Evolutionary conservation across 2,797 vertebrate species (phyloP), one percentile per base, ranked within the genome.

Genomic region (Bryconaethiops microstoma): DNA sequence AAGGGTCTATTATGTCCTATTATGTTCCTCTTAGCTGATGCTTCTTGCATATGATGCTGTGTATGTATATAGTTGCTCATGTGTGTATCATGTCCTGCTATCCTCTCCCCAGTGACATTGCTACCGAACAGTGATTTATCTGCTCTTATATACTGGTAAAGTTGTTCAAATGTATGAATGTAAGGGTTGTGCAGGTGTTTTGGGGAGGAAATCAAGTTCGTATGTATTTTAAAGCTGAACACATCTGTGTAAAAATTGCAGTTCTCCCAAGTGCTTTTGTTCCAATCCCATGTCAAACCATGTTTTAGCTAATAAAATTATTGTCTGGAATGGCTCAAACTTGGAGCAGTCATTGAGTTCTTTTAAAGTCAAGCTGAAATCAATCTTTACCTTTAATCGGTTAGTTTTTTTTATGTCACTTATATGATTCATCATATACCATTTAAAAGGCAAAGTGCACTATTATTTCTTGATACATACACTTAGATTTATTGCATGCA

Each of bases 11-110:
- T 54, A 68, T 14, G 70, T 78, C 67, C 54, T 68, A 63, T 25
- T 70, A 60, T 79, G 64, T 73, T 54, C 64, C 25, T 69, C 75
- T 83, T 71, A 85, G 92, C 91, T 88, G 92, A 92, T 60, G 91
- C 91, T 60, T 72, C 80, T 84, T 79, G 91, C 88, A 86, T 67
- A 88, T 92, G 92, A 93, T 81, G 82, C 85, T 83, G 77, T 75
- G 21, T 48, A 13, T 76, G 54, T 64, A 76, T 23, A 70, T 78
- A 70, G 21, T 45, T 25, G 25, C 17, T 39, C 17, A 7, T 40
- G 63, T 45, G 64, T 72, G 29, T 54, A 35, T 75, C 9, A 39
- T 25, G 21, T 23, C 68, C 48, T 72, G 50, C 65, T 72, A 9
- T 67, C 63, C 60, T n/a, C 63, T 40, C 29, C 63, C n/a, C 80